Base-by-base conservation (phyloP, 2,888 invertebrate genomes). In the Drosophila suboccidentalis region DNA sequence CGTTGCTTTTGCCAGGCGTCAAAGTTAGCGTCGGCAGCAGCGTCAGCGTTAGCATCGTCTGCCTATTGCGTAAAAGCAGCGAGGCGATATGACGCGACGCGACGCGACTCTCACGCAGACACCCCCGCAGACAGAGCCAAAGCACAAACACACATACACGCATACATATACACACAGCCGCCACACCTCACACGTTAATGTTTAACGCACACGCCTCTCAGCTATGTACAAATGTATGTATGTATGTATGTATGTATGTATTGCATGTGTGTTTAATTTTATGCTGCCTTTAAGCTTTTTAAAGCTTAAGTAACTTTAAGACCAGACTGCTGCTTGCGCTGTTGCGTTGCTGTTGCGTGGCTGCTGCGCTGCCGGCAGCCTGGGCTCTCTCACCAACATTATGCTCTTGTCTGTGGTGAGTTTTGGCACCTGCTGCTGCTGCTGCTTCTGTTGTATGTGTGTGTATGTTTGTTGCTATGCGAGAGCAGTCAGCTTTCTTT, bases 21-120 rank as follows among this genome's bases (percentile, higher is more conserved):
- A 39, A 9, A 51, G 47, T 34, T 34, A 9, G 58, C 53, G 41
- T 47, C 53, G 10, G 29, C 46, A 26, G 43, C 19, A 26, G 34
- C 71, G 54, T 68, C 63, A 34, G 46, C 69, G 49, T 63, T 44
- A 15, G 26, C 71, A 73, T 49, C 63, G 71, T 68, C 75, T 74
- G 80, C 49, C 82, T 82, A 82, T 85, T 82, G 83, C 86, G 86
- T 82, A 79, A 85, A 82, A 71, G 73, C 80, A 80, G 80, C 73
- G 72, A 64, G 57, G 77, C 60, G 29, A 47, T 22, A n/a, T 15
- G 36, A 43, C 5, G 43, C 43, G 8, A 43, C 11, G 43, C 43
- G 6, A 57, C 15, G 47, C 41, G 57, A 43, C 44, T 34, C 59
- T 43, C 38, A 59, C 44, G 55, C 70, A 80, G 74, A 84, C 81